Evolutionary conservation across 1,140 invertebrate species (phyloP), one percentile per base, ranked within the genome.

Genomic region (Cydia amplana): DNA sequence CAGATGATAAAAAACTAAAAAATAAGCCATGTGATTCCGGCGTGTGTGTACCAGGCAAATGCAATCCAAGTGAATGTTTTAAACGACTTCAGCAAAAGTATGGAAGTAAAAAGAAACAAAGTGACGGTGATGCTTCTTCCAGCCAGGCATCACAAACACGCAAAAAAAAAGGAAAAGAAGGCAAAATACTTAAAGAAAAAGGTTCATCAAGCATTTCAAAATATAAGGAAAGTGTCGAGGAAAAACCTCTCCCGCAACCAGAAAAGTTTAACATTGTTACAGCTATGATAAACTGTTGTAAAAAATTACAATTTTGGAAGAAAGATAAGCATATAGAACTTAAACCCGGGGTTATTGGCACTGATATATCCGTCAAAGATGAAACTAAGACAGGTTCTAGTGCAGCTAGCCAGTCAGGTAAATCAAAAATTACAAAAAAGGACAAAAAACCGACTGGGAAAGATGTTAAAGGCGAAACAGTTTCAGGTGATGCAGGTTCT

Each of bases 131-230:
- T 55, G 51, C 9, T 18, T 55, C 51, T 18, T 55, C 51, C n/a
- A 18, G 51, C 23, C 20, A 60, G 20, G 18, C 55, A 23, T 60
- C 55, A 23, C 55, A 60, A 60, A 60, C 55, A 60, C 18, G 9
- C 1, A 60, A 60, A 23, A 60, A 20, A 12, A 60, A 60, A 23
- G 9, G 10, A 60, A 60, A 60, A 23, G 18, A 20, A 5, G 20
- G n/a, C 23, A 60, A 4, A 60, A n/a, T 60, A 60, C 55, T 60
- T 20, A 60, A 60, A 60, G 55, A 60, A 60, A 60, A 60, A 23
- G 55, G 55, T 23, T 60, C 55, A 23, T 60, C 55, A 23, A 60
- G 55, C 20, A 60, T 60, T 60, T 60, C 55, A 60, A 60, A 60
- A 60, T 60, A 60, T 23, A 23, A 23, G 2, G 55, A 23, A 23